phyloP scores from a whole-genome alignment of 2,888 invertebrate genomes.

The Pocota personata region DNA sequence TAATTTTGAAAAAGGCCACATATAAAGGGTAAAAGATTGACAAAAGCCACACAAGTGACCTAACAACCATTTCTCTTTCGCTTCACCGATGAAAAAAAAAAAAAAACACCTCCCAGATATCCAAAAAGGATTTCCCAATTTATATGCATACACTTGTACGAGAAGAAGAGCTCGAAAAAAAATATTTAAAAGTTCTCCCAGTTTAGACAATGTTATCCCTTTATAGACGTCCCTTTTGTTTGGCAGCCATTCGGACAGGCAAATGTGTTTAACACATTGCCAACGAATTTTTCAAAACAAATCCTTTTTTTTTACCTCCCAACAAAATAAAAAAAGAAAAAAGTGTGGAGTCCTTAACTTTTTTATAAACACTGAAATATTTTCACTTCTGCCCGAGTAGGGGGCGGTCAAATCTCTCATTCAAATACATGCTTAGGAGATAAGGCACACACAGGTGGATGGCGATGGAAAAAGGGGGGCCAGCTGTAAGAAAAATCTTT shows the following conservation, averaged over 20 bases:
- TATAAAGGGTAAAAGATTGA: slow-evolving; percentile 32
- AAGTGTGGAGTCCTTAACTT: neutral
- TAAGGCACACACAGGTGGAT: slow-evolving; percentile 56
- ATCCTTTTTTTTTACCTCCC: slow-evolving; percentile 21
- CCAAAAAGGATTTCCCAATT: slow-evolving; percentile 63
- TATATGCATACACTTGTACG: slow-evolving; percentile 39
- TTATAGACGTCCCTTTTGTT: slow-evolving; percentile 57
- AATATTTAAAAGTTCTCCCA: slow-evolving; percentile 41
- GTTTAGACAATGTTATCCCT: slow-evolving; percentile 62
- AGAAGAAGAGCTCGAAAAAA: slow-evolving; percentile 13
- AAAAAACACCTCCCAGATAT: slow-evolving; percentile 45
- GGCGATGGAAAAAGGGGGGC: neutral
- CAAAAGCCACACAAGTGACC: slow-evolving; percentile 64
- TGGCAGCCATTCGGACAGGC: slow-evolving; percentile 68
- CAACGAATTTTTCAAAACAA: slow-evolving; percentile 64
- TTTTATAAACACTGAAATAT: slow-evolving; percentile 45
- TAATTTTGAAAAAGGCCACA: neutral
- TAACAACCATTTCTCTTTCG: slow-evolving; percentile 25
- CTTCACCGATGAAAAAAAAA: slow-evolving; percentile 3
- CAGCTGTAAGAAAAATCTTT: slow-evolving; percentile 6
- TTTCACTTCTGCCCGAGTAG: slow-evolving; percentile 12
- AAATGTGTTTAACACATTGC: slow-evolving; percentile 72
- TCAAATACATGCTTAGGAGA: slow-evolving; percentile 31
- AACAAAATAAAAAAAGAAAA: slow-evolving; percentile 10
- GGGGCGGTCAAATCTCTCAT: slow-evolving; percentile 20